These are phyloP conservation scores for Polyodon spathula DNA, from an alignment of 2,113 vertebrate genomes.

Conservation along the genomic window DNA sequence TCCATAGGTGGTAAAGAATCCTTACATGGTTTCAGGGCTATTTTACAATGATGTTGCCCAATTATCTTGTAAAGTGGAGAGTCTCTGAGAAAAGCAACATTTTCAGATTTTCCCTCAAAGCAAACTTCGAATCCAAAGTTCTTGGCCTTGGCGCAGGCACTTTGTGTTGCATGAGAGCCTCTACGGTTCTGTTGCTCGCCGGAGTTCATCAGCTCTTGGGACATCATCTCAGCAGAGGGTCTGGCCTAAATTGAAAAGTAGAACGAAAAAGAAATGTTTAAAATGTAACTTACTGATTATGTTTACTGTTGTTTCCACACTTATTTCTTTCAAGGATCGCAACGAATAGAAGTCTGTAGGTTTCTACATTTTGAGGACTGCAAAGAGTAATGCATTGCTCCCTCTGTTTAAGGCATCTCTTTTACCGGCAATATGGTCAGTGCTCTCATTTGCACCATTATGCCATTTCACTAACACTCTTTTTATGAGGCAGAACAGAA, in stretches of 20 bases:
- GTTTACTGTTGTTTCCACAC: background rate
- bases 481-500: too few species aligned
- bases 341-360: too few species aligned
- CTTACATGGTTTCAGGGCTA: slow-evolving; percentile 46
- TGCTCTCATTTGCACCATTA: too few species aligned
- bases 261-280: background rate
- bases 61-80: slow-evolving; percentile 26
- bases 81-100: slow-evolving; percentile 23
- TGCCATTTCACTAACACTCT: too few species aligned
- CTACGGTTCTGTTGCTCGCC: slow-evolving; percentile 9
- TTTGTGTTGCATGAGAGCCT: slow-evolving; percentile 14
- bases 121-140: slow-evolving; percentile 42
- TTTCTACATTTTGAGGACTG: too few species aligned
- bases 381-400: too few species aligned
- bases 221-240: slow-evolving; percentile 29
- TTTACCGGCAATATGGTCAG: too few species aligned
- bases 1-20: background rate
- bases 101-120: slow-evolving; percentile 26
- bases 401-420: too few species aligned
- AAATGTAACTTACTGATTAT: too few species aligned
- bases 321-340: too few species aligned
- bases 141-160: slow-evolving; percentile 25
- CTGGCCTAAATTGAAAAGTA: slow-evolving; percentile 25
- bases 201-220: slow-evolving; percentile 14
- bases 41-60: slow-evolving; percentile 30